These are phyloP conservation scores for Epiblema foenella DNA, from an alignment of 2,888 invertebrate species.

Conservation along the genomic window DNA sequence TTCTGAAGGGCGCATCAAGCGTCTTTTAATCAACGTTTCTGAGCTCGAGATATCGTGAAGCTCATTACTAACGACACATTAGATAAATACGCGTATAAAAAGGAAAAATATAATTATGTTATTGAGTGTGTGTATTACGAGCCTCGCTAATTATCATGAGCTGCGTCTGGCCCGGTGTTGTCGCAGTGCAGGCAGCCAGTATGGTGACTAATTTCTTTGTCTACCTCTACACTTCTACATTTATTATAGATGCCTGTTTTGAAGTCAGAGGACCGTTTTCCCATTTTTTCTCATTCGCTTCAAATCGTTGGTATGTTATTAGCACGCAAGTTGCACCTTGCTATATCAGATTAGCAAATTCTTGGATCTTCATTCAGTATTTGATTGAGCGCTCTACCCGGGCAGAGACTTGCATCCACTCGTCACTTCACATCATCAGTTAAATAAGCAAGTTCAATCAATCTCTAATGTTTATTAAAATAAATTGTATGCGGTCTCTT, in stretches of 20 bases:
- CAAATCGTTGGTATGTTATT: too few species aligned
- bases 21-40: constrained; percentile 19
- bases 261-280: too few species aligned
- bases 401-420: neutral
- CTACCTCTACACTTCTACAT: neutral
- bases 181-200: constrained; percentile 13
- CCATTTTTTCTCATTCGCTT: too few species aligned
- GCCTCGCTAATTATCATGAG: constrained; percentile 24
- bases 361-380: too few species aligned
- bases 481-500: too few species aligned
- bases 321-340: too few species aligned
- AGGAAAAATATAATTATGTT: neutral
- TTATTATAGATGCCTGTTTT: too few species aligned
- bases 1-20: constrained; percentile 5
- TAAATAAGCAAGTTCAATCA: neutral
- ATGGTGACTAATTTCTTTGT: neutral
- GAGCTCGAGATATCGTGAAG: constrained; percentile 8
- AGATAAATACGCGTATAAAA: neutral
- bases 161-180: constrained; percentile 17
- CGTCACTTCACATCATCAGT: too few species aligned
- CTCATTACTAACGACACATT: constrained; percentile 14
- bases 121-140: constrained; percentile 4
- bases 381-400: too few species aligned
- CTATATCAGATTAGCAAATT: too few species aligned
- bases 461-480: too few species aligned